Evolutionary conservation across 2,888 invertebrate species (phyloP), one percentile per base, ranked within the genome.

Genomic region (Brachynemurus nebulosus): DNA sequence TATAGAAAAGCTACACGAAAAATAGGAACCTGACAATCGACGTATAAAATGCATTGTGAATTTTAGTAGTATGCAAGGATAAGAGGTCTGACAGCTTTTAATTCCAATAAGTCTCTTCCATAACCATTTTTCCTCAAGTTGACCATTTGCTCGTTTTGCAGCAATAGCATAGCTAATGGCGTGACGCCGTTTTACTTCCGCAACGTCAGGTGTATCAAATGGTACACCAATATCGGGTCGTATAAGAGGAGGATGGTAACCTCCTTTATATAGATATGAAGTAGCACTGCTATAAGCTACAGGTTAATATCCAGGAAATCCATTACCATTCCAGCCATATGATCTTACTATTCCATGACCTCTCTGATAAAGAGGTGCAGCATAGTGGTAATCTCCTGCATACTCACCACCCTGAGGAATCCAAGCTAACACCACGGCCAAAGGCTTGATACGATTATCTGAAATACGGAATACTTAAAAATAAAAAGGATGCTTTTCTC

Each of bases 231-330:
- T n/a, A 19, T 48, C 42, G 17, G 42, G 45, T 37, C 48, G 45
- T 50, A 66, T 66, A 47, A 65, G 59, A 33, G 66, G 66, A 47
- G 65, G 61, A 48, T 66, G 66, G 40, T 63, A 60, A 46, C 65
- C 62, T 45, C 66, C 65, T 41, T 64, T 59, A 12, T 19, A 33
- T 12, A 12, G 21, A 7, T 19, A 12, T 19, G 16, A 14, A 23
- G 11, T n/a, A n/a, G n/a, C n/a, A n/a, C n/a, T 27, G 5, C 30
- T 14, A 30, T 27, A n/a, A 27, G 9, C 9, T n/a, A n/a, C n/a
- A n/a, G n/a, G n/a, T n/a, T n/a, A n/a, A n/a, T n/a, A n/a, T n/a
- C n/a, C n/a, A n/a, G n/a, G n/a, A n/a, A n/a, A n/a, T n/a, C n/a
- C n/a, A n/a, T n/a, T n/a, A n/a, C n/a, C n/a, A n/a, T n/a, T n/a